Conservation (phyloP, 2,888 invertebrate genomes). For the Synanthedon formicaeformis region DNA sequence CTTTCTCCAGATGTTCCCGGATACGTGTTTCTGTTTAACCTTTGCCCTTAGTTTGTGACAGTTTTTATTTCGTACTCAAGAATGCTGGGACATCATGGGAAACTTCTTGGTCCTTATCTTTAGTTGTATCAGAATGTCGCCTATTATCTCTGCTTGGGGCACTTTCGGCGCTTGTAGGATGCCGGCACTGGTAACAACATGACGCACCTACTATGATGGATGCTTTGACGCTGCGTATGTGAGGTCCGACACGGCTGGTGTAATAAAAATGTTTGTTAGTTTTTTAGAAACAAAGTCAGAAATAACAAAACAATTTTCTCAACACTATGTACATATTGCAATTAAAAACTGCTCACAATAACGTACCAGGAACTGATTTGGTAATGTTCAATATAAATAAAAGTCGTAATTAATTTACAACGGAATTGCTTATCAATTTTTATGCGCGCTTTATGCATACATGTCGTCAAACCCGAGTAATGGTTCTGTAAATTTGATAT, state of each 20-base stretch:
- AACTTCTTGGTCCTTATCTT: conserved; percentile 55
- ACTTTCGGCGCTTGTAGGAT: conserved; percentile 59
- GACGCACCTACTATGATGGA: conserved; percentile 62
- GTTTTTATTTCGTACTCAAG: conserved; percentile 22
- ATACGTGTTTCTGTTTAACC: conserved; percentile 41
- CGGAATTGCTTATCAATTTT: conserved; percentile 33
- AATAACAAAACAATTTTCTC: background rate
- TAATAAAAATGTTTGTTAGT: conserved; percentile 12
- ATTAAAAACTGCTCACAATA: background rate
- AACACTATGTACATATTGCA: background rate
- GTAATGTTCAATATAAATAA: conserved; percentile 20
- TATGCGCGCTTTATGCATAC: conserved; percentile 30
- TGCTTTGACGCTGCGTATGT: conserved; percentile 42
- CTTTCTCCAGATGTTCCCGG: background rate
- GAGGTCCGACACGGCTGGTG: conserved; percentile 34
- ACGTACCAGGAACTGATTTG: background rate
- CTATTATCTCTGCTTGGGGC: conserved; percentile 62
- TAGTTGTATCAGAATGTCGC: conserved; percentile 65
- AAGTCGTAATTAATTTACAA: conserved; percentile 37
- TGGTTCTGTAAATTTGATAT: conserved; percentile 39
- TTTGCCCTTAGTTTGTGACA: conserved; percentile 26
- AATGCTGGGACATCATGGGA: conserved; percentile 55
- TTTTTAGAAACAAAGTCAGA: conserved; percentile 1
- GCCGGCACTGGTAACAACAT: conserved; percentile 45
- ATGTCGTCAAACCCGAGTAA: conserved; percentile 30